These are phyloP conservation scores for Zaprionus africanus DNA, from an alignment of 1,140 invertebrate genomes.

Conservation along the genomic window DNA sequence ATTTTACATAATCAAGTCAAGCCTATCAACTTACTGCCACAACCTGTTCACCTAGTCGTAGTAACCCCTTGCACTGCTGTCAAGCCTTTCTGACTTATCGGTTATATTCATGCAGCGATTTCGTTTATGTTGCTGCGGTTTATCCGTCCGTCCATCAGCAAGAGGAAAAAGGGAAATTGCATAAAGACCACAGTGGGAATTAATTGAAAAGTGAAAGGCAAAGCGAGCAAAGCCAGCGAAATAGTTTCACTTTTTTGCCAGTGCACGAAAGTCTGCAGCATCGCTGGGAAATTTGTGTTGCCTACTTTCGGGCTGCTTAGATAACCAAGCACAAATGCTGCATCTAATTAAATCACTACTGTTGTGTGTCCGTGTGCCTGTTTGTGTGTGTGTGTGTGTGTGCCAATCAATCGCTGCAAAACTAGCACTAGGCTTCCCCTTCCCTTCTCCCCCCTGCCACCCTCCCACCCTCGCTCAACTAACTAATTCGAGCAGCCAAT, in stretches of 20 bases:
- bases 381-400: neutral
- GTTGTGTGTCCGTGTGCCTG: neutral
- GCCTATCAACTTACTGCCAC: neutral
- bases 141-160: neutral
- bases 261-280: neutral
- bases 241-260: slow-evolving; percentile 57
- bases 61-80: neutral
- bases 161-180: slow-evolving; percentile 15
- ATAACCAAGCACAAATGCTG: slow-evolving; percentile 38
- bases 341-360: slow-evolving; percentile 60
- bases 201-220: slow-evolving; percentile 78
- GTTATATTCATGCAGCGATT: slow-evolving; percentile 5
- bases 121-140: slow-evolving; percentile 28
- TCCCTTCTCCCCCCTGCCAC: neutral
- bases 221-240: slow-evolving; percentile 38
- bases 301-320: slow-evolving; percentile 37
- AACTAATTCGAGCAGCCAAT: slow-evolving; percentile 79
- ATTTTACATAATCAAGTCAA: too few relatives aligned
- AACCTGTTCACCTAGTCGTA: neutral
- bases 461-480: slow-evolving; percentile 33
- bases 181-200: slow-evolving; percentile 61
- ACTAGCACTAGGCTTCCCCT: slow-evolving; percentile 58
- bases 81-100: neutral
- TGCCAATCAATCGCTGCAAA: slow-evolving; percentile 61
- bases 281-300: slow-evolving; percentile 40